phyloP scores from a whole-genome alignment of 2,888 invertebrate species.

The Campoplex capitator region DNA sequence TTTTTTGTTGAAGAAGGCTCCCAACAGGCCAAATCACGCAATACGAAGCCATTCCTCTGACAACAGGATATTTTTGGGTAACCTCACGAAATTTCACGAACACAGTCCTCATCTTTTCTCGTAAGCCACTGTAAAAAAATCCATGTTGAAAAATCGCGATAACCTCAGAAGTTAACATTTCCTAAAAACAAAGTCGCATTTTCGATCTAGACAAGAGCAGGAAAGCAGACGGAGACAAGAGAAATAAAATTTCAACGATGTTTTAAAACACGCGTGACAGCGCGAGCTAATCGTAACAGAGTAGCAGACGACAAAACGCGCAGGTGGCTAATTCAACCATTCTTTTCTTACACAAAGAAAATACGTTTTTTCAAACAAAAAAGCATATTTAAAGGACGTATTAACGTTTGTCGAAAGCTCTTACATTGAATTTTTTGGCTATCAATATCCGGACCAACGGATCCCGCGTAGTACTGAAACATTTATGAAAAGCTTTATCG shows the following conservation, averaged over 20 bases:
- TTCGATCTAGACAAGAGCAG: neutral
- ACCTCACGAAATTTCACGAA: conserved; percentile 84
- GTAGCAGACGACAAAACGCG: conserved; percentile 62
- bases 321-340: neutral
- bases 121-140: conserved; percentile 47
- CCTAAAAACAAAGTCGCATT: neutral
- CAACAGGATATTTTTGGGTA: conserved; percentile 85
- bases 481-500: conserved; percentile 65
- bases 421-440: conserved; percentile 61
- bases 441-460: conserved; percentile 66
- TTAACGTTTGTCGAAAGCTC: neutral
- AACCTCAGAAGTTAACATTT: neutral
- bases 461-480: conserved; percentile 66
- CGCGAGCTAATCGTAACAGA: conserved; percentile 10
- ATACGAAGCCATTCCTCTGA: conserved; percentile 87
- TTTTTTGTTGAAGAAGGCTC: conserved; percentile 86
- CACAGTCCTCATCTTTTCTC: conserved; percentile 78
- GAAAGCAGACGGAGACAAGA: neutral
- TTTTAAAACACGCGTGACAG: conserved; percentile 3
- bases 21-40: conserved; percentile 87
- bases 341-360: neutral
- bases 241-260: neutral
- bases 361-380: neutral
- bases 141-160: neutral
- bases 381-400: neutral